These are phyloP conservation scores for Oreochromis niloticus DNA, from an alignment of 2,113 vertebrate species.

Conservation along the genomic window DNA sequence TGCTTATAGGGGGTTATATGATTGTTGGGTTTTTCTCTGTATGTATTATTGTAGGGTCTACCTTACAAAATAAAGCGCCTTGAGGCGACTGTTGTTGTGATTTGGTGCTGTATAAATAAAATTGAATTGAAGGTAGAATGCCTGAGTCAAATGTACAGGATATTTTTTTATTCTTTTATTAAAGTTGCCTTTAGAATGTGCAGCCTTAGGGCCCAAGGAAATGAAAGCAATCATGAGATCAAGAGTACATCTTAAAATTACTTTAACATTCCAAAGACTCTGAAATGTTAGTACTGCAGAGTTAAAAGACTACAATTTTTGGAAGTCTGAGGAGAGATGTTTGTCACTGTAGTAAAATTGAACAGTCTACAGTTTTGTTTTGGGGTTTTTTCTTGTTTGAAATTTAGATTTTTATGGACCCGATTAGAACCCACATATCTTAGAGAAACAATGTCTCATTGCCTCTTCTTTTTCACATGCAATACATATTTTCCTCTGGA, in stretches of 20 bases:
- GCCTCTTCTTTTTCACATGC: background rate
- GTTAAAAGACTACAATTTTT: conserved; percentile 11
- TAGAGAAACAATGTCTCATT: background rate
- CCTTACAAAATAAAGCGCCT: background rate
- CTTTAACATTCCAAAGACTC: background rate
- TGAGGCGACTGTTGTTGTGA: background rate
- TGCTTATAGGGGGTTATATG: too few relatives aligned
- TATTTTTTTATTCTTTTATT: conserved; percentile 38
- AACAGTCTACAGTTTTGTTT: background rate
- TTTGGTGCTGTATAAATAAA: background rate
- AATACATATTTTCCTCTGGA: background rate
- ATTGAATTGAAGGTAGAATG: background rate
- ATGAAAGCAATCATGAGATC: conserved; percentile 34
- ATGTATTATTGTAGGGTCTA: background rate
- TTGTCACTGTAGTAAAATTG: background rate
- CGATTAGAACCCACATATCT: background rate
- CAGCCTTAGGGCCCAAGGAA: conserved; percentile 51
- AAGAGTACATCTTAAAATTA: background rate
- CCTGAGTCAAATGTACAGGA: background rate
- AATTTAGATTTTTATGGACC: background rate
- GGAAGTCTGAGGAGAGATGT: background rate
- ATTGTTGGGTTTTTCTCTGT: too few relatives aligned
- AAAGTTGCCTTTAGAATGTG: conserved; percentile 29
- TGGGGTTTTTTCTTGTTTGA: background rate
- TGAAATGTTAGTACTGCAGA: background rate